Conservation (phyloP, 53 echinoderm and acorn worm genomes). For the Glandiceps talaboti region DNA sequence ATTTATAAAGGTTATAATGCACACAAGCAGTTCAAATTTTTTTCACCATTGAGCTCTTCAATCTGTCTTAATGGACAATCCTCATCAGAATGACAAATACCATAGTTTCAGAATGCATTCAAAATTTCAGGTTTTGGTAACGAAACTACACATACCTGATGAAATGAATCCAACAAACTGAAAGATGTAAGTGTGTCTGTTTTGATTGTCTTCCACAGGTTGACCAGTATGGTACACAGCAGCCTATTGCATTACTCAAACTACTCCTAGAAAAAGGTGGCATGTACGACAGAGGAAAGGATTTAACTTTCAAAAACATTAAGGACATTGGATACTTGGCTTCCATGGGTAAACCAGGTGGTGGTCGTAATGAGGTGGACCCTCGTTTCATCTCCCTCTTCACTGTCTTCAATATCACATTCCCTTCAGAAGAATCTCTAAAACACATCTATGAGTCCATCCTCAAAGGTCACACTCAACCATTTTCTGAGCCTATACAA, state of each 20-base stretch:
- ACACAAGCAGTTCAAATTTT: too few species aligned
- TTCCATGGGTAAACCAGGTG: constrained; percentile 96
- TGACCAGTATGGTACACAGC: constrained; percentile 98
- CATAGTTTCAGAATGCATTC: too few species aligned
- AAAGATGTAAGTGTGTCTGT: too few species aligned
- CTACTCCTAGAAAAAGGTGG: constrained; percentile 98
- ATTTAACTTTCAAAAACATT: constrained; percentile 94
- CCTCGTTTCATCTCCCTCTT: constrained; percentile 93
- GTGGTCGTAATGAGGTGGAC: constrained; percentile 96
- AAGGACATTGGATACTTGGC: constrained; percentile 90
- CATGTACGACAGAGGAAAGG: constrained; percentile 98
- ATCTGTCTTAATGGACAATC: too few species aligned
- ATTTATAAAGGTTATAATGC: too few species aligned
- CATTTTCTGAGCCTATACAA: constrained; percentile 80
- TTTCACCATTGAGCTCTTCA: too few species aligned
- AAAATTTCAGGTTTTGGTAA: too few species aligned
- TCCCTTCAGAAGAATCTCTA: constrained; percentile 91
- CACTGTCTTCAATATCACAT: constrained; percentile 96
- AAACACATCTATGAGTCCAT: constrained; percentile 97
- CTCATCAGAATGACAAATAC: too few species aligned
- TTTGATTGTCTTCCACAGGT: too few species aligned
- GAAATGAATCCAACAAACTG: too few species aligned
- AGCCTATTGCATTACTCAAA: constrained; percentile 94
- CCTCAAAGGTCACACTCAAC: constrained; percentile 64
- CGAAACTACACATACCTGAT: too few species aligned